Evolutionary conservation across 1,140 invertebrate species (phyloP).

Genomic region (Globodera rostochiensis): DNA sequence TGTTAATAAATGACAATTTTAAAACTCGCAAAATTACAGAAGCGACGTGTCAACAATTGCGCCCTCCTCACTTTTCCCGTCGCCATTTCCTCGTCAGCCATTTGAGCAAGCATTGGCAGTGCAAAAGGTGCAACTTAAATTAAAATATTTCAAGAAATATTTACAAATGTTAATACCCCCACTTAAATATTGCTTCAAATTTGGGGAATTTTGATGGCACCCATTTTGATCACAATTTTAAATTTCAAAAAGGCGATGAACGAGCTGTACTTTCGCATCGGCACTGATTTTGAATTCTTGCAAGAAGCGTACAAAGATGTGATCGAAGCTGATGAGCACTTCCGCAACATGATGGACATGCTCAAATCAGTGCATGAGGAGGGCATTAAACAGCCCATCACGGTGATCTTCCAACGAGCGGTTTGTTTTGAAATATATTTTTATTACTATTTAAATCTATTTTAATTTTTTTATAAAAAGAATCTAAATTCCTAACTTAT

Average conservation of each 20-base stretch:
- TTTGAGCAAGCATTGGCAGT: constrained; percentile 58
- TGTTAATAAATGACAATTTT: too few relatives aligned
- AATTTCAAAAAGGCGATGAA: constrained; percentile 50
- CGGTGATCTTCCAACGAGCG: constrained; percentile 59
- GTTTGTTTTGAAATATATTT: constrained; percentile 55
- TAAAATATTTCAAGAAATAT: not conserved
- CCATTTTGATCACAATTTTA: too few relatives aligned
- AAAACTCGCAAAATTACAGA: not conserved
- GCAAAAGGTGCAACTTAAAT: constrained; percentile 47
- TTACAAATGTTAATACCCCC: not conserved
- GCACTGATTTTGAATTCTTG: constrained; percentile 62
- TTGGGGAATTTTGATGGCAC: too few relatives aligned
- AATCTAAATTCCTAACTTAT: too few relatives aligned
- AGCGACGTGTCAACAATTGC: constrained; percentile 53
- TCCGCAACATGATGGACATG: constrained; percentile 55
- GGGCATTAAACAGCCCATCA: constrained; percentile 50
- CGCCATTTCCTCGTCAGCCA: constrained; percentile 57
- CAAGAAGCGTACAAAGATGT: constrained; percentile 56
- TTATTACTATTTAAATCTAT: too few relatives aligned
- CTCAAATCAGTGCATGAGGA: constrained; percentile 46
- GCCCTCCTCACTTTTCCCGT: constrained; percentile 60
- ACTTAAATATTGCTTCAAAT: too few relatives aligned
- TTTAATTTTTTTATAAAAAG: too few relatives aligned
- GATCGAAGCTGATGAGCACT: constrained; percentile 62
- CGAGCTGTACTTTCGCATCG: constrained; percentile 58